Percentiles rank a stretch among this genome's conserved stretches.
Evolutionary conservation across 2,113 vertebrate genomes (phyloP).

Genomic region (Passer domesticus): DNA sequence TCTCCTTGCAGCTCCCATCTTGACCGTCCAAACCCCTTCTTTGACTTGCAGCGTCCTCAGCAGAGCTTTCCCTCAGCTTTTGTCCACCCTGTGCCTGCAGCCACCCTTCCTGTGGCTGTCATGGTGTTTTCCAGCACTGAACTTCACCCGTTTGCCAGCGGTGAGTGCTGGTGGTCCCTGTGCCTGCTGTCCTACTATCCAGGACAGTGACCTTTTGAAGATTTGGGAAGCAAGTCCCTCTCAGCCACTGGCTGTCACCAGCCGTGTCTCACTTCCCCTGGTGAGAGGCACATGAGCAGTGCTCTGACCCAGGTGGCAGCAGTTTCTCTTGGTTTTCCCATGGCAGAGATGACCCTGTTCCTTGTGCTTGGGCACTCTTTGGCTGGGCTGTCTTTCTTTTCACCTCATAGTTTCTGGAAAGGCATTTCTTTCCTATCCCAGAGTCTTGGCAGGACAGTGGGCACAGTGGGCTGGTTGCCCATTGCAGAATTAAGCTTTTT

Average conservation of each 20-base stretch:
- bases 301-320: background rate
- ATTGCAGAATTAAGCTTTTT: background rate
- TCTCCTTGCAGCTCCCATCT: background rate
- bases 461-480: background rate
- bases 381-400: background rate
- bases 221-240: background rate
- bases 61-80: background rate
- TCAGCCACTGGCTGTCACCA: background rate
- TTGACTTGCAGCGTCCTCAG: background rate
- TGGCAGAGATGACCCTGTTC: background rate
- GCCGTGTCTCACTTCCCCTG: background rate
- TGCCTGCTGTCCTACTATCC: background rate
- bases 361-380: background rate
- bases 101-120: background rate
- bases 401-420: background rate
- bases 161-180: background rate
- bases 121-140: background rate
- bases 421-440: background rate
- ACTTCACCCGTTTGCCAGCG: background rate
- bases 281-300: background rate
- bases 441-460: background rate
- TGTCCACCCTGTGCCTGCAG: background rate
- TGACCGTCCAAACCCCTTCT: background rate
- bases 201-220: background rate
- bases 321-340: fast-evolving